Conservation (phyloP, 2,113 vertebrate genomes). For the Petrocephalus zakoni region DNA sequence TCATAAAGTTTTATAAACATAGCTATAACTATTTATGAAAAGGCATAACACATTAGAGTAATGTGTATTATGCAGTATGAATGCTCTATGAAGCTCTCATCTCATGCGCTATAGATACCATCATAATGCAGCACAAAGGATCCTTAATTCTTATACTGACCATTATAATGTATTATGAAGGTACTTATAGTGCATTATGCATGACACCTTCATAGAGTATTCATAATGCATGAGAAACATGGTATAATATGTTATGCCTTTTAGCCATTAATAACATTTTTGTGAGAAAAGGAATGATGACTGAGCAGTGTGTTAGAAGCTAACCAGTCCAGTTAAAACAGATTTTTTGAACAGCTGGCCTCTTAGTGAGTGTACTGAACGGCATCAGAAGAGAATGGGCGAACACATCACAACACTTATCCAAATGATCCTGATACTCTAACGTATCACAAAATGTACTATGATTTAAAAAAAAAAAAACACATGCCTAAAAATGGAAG, state of each 20-base stretch:
- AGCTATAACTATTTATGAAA: too few relatives aligned
- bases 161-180: too few relatives aligned
- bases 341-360: background rate
- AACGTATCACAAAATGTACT: background rate
- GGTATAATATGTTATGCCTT: background rate
- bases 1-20: too few relatives aligned
- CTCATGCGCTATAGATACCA: too few relatives aligned
- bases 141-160: too few relatives aligned
- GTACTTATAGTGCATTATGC: too few relatives aligned
- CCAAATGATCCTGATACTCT: background rate
- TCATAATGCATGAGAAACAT: background rate
- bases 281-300: background rate
- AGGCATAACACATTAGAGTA: too few relatives aligned
- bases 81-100: too few relatives aligned
- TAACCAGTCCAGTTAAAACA: background rate
- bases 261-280: background rate
- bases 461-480: background rate
- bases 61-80: too few relatives aligned
- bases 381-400: background rate
- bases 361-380: background rate
- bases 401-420: background rate
- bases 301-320: too few relatives aligned
- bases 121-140: too few relatives aligned
- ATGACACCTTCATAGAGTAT: too few relatives aligned
- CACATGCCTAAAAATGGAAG: background rate